These are phyloP conservation scores for Cerceris rybyensis DNA, from an alignment of 2,888 invertebrate species.

Conservation along the genomic window DNA sequence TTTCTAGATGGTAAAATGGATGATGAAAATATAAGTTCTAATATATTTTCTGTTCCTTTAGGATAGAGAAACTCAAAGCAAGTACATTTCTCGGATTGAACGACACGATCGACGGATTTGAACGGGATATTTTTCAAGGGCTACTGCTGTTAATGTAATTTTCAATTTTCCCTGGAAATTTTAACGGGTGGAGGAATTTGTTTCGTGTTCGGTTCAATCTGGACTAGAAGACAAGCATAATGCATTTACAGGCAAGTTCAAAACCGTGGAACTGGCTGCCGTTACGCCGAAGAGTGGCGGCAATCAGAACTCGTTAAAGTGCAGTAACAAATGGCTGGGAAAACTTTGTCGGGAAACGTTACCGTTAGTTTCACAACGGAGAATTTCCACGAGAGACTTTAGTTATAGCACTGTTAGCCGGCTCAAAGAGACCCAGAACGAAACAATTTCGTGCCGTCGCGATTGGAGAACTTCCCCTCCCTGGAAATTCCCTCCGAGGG, in stretches of 20 bases:
- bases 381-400: conserved; percentile 14
- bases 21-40: too few species aligned
- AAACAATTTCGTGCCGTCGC: conserved; percentile 30
- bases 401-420: conserved; percentile 4
- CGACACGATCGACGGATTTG: too few species aligned
- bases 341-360: conserved; percentile 19
- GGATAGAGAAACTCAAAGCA: too few species aligned
- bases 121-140: too few species aligned
- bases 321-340: conserved; percentile 35
- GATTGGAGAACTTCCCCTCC: not conserved
- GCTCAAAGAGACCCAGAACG: not conserved
- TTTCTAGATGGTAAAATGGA: too few species aligned
- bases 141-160: not conserved
- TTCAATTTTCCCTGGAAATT: not conserved
- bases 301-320: conserved; percentile 44
- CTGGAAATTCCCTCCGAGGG: too few species aligned
- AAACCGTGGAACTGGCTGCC: conserved; percentile 35
- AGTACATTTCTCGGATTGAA: too few species aligned
- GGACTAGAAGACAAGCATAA: conserved; percentile 1
- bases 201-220: not conserved
- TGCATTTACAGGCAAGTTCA: conserved; percentile 6
- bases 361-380: not conserved
- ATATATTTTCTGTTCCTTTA: too few species aligned
- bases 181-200: not conserved
- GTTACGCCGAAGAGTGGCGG: conserved; percentile 21